Base-by-base conservation (phyloP, 2,113 vertebrate species). In the Chaetops frenatus region DNA sequence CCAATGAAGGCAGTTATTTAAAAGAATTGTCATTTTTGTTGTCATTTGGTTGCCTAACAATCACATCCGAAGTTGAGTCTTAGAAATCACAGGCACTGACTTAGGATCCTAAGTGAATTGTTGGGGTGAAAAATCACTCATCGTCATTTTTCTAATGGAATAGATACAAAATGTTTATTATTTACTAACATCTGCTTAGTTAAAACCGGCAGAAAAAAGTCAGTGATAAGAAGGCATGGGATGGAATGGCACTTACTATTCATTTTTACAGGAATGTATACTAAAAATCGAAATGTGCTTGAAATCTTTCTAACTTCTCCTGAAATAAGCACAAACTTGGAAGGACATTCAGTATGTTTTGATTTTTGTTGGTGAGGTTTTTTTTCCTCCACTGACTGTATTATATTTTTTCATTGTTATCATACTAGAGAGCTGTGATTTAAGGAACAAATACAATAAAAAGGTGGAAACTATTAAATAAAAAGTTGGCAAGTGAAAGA, bases 361-460 rank as follows among this genome's bases (percentile, higher is more conserved):
- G 24, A 36, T 45, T 81, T 91, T 70, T 73, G 7, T 3, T 45
- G 29, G 7, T 8, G 13, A 1, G 3, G 2, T 0, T 4, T 18
- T 10, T 54, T 25, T 7, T 0, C 9, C 33, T 28, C 5, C 24
- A 7, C 15, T 54, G 18, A 38, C 20, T 54, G 13, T 50, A 15
- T 33, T 56, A 6, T 9, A 16, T 81, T 86, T 69, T 76, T 87
- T 45, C 10, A 12, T 91, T 65, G 66, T 51, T 19, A 11, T 12
- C 17, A 60, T 54, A 60, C 2, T 36, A 44, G 36, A 45, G 36
- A 86, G 17, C 8, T 65, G 10, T 48, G 31, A 31, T 73, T 89
- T 80, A 65, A 65, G 17, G 25, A 58, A 47, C 42, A 42, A 67
- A 64, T 29, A 14, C 4, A 51, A 12, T 82, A 24, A 58, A 67